Base-by-base conservation (phyloP, 2,113 vertebrate species). In the Lagopus leucura region DNA sequence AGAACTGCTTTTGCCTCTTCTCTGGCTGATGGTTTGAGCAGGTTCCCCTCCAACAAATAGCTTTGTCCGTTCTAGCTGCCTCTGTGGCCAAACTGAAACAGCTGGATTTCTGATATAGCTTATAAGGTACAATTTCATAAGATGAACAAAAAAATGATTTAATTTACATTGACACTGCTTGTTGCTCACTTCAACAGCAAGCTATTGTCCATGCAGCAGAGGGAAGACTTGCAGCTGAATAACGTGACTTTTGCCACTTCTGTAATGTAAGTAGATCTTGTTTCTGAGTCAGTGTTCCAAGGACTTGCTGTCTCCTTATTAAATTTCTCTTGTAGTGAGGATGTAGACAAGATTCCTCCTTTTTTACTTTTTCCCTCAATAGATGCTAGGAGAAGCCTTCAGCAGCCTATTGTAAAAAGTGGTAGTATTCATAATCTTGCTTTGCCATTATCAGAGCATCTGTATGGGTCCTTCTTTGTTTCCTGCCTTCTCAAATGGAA, bases 401-500 rank as follows among this genome's bases (percentile, higher is more conserved):
- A 5, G 60, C 78, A 10, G 13, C 42, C 20, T 60, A 11, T 28
- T 66, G 20, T 84, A 21, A 74, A 38, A 38, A 38, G 38, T 38
- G 38, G 38, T 38, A 38, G 38, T 38, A 10, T 38, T 38, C 38
- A 38, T 38, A 38, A 38, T 38, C 34, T 82, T 82, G 38, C 40
- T 70, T 61, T 69, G n/a, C 63, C 11, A 14, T 8, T 77, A 10
- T 30, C 21, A 47, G 7, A 12, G 2, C 0, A 0, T 54, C 36
- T 61, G 85, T 66, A 14, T 25, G 48, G 36, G 30, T 81, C 16
- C 13, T 73, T 24, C 38, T 77, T 92, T 79, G 28, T 89, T 85
- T 69, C 21, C 15, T 40, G 14, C 28, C 61, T 47, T 28, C 60
- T 93, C n/a, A 82, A 66, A 61, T 69, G 40, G 92, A 94, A 30